These are phyloP conservation scores for Carollia perspicillata DNA, from an alignment of 2,113 vertebrate genomes.

Conservation along the genomic window DNA sequence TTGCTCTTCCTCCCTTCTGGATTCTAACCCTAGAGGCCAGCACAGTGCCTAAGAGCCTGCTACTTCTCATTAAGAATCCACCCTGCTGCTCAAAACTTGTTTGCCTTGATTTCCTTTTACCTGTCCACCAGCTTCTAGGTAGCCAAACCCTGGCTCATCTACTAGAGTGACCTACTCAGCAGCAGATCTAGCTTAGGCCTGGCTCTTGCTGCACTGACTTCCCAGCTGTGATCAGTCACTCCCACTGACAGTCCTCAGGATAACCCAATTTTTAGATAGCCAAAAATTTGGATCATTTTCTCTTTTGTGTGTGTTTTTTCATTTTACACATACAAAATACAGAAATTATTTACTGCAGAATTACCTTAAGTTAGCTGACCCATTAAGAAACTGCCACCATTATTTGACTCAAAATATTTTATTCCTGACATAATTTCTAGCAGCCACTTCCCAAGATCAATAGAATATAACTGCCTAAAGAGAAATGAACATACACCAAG, in stretches of 20 bases:
- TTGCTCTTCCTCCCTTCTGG: not conserved
- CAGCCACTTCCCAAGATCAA: constrained; percentile 36
- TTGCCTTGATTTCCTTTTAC: not conserved
- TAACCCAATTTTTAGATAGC: not conserved
- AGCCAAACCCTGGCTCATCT: not conserved
- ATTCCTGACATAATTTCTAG: constrained; percentile 59
- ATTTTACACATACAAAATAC: not conserved
- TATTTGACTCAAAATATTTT: constrained; percentile 48
- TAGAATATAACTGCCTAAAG: not conserved
- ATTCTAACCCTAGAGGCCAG: not conserved
- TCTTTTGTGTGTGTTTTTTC: not conserved
- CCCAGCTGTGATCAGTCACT: not conserved
- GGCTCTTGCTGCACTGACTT: not conserved
- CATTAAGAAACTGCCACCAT: not conserved
- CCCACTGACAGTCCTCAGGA: not conserved
- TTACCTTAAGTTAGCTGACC: not conserved
- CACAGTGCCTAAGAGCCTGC: not conserved
- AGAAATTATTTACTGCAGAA: not conserved
- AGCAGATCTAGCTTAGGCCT: not conserved
- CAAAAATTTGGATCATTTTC: not conserved
- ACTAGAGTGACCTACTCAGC: not conserved
- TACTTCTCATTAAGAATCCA: not conserved
- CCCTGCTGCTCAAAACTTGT: not conserved
- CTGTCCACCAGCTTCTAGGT: not conserved
- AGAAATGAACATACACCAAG: constrained; percentile 22